Conservation (phyloP, 2,888 invertebrate genomes). For the Apamea sordens region DNA sequence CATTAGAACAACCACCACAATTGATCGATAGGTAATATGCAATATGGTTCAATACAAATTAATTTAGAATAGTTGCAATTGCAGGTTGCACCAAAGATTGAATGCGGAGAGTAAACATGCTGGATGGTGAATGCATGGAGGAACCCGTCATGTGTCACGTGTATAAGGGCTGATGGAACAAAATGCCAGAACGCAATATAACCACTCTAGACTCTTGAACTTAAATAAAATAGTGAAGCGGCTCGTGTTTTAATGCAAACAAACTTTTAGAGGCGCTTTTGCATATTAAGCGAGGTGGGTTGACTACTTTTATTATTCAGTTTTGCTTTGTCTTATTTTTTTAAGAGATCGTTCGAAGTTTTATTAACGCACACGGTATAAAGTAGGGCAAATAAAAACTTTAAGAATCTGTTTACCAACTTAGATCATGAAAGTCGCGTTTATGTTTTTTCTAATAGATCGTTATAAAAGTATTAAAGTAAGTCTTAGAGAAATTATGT, state of each 20-base stretch:
- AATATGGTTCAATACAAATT: conserved; percentile 37
- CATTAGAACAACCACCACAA: conserved; percentile 89
- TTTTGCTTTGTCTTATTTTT: conserved; percentile 89
- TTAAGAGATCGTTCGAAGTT: conserved; percentile 74
- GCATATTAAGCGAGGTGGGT: conserved; percentile 91
- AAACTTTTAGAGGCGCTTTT: conserved; percentile 90
- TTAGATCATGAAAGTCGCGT: conserved; percentile 85
- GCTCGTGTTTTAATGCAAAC: conserved; percentile 91
- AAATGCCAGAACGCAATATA: conserved; percentile 90
- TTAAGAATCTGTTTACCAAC: conserved; percentile 75
- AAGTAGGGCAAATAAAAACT: conserved; percentile 76
- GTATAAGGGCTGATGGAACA: conserved; percentile 82
- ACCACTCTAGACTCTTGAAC: conserved; percentile 89
- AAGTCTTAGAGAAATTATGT: conserved; percentile 16
- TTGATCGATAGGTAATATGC: conserved; percentile 63
- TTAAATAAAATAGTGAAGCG: conserved; percentile 90
- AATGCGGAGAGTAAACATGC: conserved; percentile 80
- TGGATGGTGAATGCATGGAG: conserved; percentile 81
- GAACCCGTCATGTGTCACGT: conserved; percentile 77
- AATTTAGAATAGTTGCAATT: conserved; percentile 63
- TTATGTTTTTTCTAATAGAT: conserved; percentile 43
- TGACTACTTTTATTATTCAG: conserved; percentile 89
- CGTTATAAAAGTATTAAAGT: conserved; percentile 41
- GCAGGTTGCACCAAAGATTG: conserved; percentile 83
- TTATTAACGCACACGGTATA: conserved; percentile 75